Base-by-base conservation (phyloP, 2,888 invertebrate genomes). In the Bombylius discolor region DNA sequence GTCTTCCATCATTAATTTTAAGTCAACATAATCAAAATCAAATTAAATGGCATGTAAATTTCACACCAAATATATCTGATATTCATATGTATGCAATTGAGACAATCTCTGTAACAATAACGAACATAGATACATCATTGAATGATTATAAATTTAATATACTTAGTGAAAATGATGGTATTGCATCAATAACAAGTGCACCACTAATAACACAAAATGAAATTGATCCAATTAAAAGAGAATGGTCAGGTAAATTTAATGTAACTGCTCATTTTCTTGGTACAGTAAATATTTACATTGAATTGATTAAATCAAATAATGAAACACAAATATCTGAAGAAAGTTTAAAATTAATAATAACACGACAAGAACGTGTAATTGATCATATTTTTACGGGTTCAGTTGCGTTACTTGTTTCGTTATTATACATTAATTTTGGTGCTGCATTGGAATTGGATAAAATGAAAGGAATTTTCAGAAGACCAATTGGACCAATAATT, bases 361-460 rank as follows among this genome's bases (percentile, higher is more conserved):
- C 79, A 56, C 75, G 87, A 1, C 78, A 80, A 45, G 73, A 81
- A 53, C 77, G 86, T 32, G 63, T 81, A 42, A 81, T 91, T 47
- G 90, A 91, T 72, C 79, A 75, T 12, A 71, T 88, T 6, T 93
- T 93, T 67, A 82, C 84, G 0, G 79, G 77, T 47, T 86, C 87
- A 57, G 87, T 93, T 6, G 85, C 85, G 4, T 74, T 82, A 49
- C 78, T 93, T 51, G 84, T 88, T 47, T 84, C 87, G 0, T 75
- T 93, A 51, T 82, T 92, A 64, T 93, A 90, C 67, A 84, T 94
- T 55, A 93, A 93, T 76, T 93, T 93, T 74, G 93, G 94, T 0
- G 91, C 92, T 67, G 90, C 92, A 0, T 78, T 93, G 70, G 86
- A 92, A 68, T 81, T 89, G 81, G 73, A 77, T 1, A 79, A 83